A percentile compares a stretch with the other conserved stretches of the same genome.
Evolutionary conservation across 2,888 invertebrate genomes (phyloP).

Genomic region (Hymenopus coronatus): DNA sequence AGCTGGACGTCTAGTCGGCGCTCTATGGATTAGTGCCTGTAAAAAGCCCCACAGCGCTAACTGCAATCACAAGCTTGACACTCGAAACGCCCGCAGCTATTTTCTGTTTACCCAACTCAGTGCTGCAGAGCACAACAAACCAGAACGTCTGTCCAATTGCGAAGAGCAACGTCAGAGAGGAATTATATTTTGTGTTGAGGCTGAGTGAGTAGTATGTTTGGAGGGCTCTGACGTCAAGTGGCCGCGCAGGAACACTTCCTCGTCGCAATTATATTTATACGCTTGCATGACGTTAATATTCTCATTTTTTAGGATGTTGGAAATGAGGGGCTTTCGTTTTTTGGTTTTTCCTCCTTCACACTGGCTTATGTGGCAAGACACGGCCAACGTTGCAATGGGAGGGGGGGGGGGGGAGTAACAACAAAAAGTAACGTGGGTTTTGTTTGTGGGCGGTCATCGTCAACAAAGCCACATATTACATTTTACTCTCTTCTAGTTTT

Average conservation of each 20-base stretch:
- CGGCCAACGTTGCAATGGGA: not conserved
- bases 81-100: slow-evolving; percentile 1
- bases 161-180: not conserved
- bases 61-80: slow-evolving; percentile 8
- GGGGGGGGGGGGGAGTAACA: not conserved
- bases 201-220: not conserved
- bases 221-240: not conserved
- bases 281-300: not conserved
- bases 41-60: not conserved
- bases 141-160: not conserved
- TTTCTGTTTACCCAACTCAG: not conserved
- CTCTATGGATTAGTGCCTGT: not conserved
- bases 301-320: not conserved
- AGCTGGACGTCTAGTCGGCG: too few relatives aligned
- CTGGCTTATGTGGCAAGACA: not conserved
- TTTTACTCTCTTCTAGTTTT: too few relatives aligned
- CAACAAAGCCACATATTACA: too few relatives aligned
- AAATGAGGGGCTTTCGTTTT: not conserved
- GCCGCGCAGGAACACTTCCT: not conserved
- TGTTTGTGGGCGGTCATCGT: too few relatives aligned
- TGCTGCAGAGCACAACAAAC: not conserved
- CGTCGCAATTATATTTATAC: not conserved
- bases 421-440: not conserved
- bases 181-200: not conserved
- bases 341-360: not conserved